A percentile compares a stretch with the other conserved stretches of the same genome.
Conservation (phyloP, 2,113 vertebrate species). For the Loxodonta africana region DNA sequence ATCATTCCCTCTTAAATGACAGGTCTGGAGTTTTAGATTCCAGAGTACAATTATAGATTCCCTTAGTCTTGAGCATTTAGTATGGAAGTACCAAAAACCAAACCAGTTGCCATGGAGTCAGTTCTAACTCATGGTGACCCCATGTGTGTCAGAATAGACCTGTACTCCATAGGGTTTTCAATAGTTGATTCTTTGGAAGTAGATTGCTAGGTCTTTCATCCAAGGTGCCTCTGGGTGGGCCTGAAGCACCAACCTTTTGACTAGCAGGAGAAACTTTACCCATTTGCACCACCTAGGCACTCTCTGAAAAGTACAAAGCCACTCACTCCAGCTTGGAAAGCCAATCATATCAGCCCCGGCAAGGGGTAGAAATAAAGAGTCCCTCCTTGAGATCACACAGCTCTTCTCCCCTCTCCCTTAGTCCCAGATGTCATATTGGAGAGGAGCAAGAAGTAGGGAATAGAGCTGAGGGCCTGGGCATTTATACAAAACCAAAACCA, state of each 20-base stretch:
- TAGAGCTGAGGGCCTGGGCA: neutral
- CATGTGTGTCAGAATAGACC: too few relatives aligned
- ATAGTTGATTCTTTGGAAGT: neutral
- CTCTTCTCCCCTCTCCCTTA: fast-evolving
- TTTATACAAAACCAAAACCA: neutral
- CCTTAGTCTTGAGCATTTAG: neutral
- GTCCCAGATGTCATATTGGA: fast-evolving
- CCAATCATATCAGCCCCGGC: neutral
- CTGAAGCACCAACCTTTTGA: neutral
- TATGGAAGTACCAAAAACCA: too few relatives aligned
- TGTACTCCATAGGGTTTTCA: neutral
- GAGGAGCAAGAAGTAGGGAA: fast-evolving
- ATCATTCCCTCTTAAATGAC: neutral
- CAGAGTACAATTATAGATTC: too few relatives aligned
- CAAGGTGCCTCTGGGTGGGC: neutral
- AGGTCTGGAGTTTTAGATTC: neutral
- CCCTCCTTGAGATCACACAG: neutral
- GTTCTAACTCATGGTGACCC: too few relatives aligned
- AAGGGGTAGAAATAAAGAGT: fast-evolving
- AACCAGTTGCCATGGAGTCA: too few relatives aligned
- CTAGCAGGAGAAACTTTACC: neutral
- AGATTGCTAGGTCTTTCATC: neutral
- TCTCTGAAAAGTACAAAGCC: neutral
- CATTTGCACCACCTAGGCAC: neutral
- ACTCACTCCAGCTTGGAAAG: neutral